A percentile compares a stretch with the other conserved stretches of the same genome.
phyloP scores from a whole-genome alignment of 2,888 invertebrate species.

The Rhamphomyia laevipes region DNA sequence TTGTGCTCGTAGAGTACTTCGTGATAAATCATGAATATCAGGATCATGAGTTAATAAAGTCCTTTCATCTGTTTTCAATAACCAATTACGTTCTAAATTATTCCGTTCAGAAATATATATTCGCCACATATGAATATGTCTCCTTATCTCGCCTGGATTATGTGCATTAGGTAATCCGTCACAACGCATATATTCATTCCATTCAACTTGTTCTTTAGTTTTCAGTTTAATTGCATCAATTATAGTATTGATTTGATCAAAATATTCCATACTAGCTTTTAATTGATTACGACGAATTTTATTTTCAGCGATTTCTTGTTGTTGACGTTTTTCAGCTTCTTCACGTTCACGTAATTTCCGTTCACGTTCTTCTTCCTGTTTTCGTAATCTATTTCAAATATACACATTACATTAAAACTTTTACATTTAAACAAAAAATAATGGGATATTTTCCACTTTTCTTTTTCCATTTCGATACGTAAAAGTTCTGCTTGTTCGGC shows the following conservation, averaged over 20 bases:
- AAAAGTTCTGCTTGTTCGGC: conserved; percentile 36
- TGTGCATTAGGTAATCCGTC: conserved; percentile 34
- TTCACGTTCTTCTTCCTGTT: conserved; percentile 34
- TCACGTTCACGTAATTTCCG: conserved; percentile 33
- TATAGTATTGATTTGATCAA: conserved; percentile 23
- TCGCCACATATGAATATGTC: conserved; percentile 36
- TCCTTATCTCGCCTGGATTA: conserved; percentile 35
- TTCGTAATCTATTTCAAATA: conserved; percentile 24
- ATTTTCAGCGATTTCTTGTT: conserved; percentile 35
- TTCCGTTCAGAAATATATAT: conserved; percentile 24
- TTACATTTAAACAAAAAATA: too few relatives aligned
- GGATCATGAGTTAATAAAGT: conserved; percentile 35
- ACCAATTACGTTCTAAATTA: conserved; percentile 31
- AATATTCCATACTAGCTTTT: conserved; percentile 31
- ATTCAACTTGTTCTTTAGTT: conserved; percentile 28
- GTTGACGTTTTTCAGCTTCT: conserved; percentile 33
- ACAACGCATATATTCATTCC: conserved; percentile 38
- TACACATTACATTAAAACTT: conserved; percentile 4
- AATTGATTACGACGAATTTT: conserved; percentile 30
- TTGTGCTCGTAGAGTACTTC: conserved; percentile 25
- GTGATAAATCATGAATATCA: conserved; percentile 27
- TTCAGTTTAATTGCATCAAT: conserved; percentile 28
- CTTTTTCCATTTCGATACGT: conserved; percentile 37
- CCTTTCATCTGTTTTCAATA: conserved; percentile 32
- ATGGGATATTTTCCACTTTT: conserved; percentile 23